Evolutionary conservation across 2,888 invertebrate genomes (phyloP), one percentile per base, ranked within the genome.

Genomic region (Notodonta ziczac): DNA sequence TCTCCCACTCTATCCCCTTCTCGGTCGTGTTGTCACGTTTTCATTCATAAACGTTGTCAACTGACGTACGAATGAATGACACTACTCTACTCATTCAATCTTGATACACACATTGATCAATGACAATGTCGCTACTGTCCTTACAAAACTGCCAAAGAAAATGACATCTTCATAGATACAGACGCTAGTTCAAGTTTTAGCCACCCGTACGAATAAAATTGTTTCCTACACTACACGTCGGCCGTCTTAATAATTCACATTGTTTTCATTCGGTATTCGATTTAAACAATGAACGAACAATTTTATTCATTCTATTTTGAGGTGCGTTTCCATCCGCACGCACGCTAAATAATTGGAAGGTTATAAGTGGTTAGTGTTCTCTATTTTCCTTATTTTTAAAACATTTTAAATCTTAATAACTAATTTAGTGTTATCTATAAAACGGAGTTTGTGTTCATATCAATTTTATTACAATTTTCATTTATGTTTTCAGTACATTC

Each of bases 301-400:
- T 6, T n/a, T 4, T 46, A 10, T 46, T n/a, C 46, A 46, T 46
- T 46, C 46, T 2, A n/a, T 46, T 46, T 13, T 46, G 13, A 4
- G 13, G 9, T n/a, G n/a, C 5, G 16, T 7, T 16, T 1, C 2
- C 0, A 16, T 50, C 0, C 16, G 8, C 16, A 14, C 48, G 6
- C n/a, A 16, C 50, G 16, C 50, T 14, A 10, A 5, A 16, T 24
- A 24, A 24, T 16, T 50, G 16, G 1, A n/a, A 50, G 50, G 9
- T 50, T 16, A 50, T 16, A 50, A 50, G 9, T 50, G 32, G 12
- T 16, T 56, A 56, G 32, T 44, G 10, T 46, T 44, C 52, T 53
- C 53, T 64, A 24, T 44, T 5, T 44, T 4, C 2, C 9, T 12
- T 46, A 46, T 46, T n/a, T 46, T 10, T 12, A 42, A 2, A 24